Evolutionary conservation across 2,113 vertebrate species (phyloP).

Genomic region (Mastomys coucha): DNA sequence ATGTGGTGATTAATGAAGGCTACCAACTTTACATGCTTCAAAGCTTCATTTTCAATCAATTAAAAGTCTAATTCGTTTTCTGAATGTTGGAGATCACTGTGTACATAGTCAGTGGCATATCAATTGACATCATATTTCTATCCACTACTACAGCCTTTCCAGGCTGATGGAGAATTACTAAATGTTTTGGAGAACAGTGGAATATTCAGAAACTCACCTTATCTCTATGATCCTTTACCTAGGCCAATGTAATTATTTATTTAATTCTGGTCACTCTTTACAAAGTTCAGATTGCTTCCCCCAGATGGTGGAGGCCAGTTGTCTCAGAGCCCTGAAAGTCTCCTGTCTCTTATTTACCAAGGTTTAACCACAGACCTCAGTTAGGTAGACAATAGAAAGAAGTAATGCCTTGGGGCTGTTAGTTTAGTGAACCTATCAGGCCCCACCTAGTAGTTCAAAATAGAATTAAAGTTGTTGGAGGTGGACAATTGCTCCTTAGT

Average conservation of each 20-base stretch:
- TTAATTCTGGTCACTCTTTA: neutral
- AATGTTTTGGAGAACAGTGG: slow-evolving; percentile 23
- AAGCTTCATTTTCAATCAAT: slow-evolving; percentile 52
- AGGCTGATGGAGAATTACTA: neutral
- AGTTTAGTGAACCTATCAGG: slow-evolving; percentile 9
- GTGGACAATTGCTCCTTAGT: neutral
- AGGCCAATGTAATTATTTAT: neutral
- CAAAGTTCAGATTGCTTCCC: neutral
- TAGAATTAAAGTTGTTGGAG: slow-evolving; percentile 54
- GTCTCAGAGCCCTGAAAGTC: neutral
- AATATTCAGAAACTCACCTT: neutral
- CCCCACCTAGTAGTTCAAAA: slow-evolving; percentile 60
- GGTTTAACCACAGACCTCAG: neutral
- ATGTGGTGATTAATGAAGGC: neutral
- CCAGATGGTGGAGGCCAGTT: slow-evolving; percentile 4
- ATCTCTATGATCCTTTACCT: neutral
- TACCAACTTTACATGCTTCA: neutral
- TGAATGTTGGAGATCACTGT: slow-evolving; percentile 24
- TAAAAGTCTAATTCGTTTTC: slow-evolving; percentile 70
- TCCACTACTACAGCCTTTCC: neutral
- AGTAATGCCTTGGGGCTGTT: neutral
- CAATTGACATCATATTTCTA: neutral
- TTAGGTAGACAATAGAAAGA: neutral
- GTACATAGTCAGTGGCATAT: too few species aligned
- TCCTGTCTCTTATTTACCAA: neutral